Conservation (phyloP, 2,797 vertebrate genomes). For the Urophycis tenuis region DNA sequence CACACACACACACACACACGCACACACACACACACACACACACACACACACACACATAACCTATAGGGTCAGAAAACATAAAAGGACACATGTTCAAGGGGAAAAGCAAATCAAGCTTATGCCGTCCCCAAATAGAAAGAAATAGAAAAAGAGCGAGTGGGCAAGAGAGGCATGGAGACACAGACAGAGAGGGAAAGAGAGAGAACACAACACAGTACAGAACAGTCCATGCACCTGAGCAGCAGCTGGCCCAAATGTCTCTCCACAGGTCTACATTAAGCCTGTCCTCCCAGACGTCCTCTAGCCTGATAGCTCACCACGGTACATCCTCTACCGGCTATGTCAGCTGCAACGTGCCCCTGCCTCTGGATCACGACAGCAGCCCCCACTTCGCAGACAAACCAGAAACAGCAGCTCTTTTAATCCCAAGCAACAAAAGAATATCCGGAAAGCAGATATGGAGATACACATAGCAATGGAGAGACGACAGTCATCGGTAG, state of each 20-base stretch:
- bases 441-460: conserved; percentile 7
- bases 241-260: conserved; percentile 45
- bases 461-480: conserved; percentile 39
- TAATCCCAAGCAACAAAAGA: conserved; percentile 26
- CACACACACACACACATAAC: conserved; percentile 22
- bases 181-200: neutral
- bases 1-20: no score
- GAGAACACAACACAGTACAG: conserved; percentile 28
- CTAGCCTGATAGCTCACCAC: conserved; percentile 52
- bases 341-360: conserved; percentile 41
- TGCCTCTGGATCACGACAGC: conserved; percentile 34
- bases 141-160: neutral
- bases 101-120: no score
- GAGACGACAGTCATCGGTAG: conserved; percentile 59
- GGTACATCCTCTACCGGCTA: conserved; percentile 50
- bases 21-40: conserved; percentile 1
- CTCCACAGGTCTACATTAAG: conserved; percentile 52
- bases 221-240: conserved; percentile 54
- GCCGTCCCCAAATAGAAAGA: neutral
- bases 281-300: conserved; percentile 62
- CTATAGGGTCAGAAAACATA: neutral
- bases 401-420: conserved; percentile 49
- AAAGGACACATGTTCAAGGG: neutral
- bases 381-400: conserved; percentile 29
- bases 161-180: neutral